Conservation (phyloP, 1,140 invertebrate species). For the Uloborus diversus region DNA sequence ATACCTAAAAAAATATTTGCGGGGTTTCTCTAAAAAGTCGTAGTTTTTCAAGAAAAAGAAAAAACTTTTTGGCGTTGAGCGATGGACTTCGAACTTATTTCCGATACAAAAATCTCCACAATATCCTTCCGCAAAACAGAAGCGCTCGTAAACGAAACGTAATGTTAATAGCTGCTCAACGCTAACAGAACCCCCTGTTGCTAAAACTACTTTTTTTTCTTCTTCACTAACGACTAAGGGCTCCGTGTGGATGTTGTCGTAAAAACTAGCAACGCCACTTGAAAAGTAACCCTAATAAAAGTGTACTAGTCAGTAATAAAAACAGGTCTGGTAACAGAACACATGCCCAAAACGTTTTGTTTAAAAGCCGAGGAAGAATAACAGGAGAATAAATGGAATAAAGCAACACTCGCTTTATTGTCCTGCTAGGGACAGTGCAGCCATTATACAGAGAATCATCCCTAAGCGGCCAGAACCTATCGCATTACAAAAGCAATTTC, state of each 20-base stretch:
- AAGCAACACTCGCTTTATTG: too few species aligned
- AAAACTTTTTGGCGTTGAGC: too few species aligned
- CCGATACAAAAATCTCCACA: too few species aligned
- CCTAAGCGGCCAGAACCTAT: not conserved
- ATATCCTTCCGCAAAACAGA: not conserved
- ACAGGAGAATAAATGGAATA: too few species aligned
- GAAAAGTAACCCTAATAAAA: constrained; percentile 42
- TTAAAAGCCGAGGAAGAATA: not conserved
- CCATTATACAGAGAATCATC: too few species aligned
- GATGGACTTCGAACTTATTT: too few species aligned
- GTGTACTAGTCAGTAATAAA: constrained; percentile 31
- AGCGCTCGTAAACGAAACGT: constrained; percentile 16
- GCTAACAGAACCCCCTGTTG: not conserved
- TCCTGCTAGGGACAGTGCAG: too few species aligned
- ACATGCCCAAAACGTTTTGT: not conserved
- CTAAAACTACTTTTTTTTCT: not conserved
- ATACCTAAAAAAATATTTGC: too few species aligned
- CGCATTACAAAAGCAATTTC: not conserved
- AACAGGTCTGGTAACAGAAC: not conserved
- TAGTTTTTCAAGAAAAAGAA: too few species aligned
- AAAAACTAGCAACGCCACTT: constrained; percentile 41
- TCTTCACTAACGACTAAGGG: too few species aligned
- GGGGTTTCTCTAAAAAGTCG: too few species aligned
- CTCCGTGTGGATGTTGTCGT: too few species aligned
- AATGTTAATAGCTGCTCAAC: constrained; percentile 22